Base-by-base conservation (phyloP, 2,113 vertebrate genomes). In the Semnornis frantzii region DNA sequence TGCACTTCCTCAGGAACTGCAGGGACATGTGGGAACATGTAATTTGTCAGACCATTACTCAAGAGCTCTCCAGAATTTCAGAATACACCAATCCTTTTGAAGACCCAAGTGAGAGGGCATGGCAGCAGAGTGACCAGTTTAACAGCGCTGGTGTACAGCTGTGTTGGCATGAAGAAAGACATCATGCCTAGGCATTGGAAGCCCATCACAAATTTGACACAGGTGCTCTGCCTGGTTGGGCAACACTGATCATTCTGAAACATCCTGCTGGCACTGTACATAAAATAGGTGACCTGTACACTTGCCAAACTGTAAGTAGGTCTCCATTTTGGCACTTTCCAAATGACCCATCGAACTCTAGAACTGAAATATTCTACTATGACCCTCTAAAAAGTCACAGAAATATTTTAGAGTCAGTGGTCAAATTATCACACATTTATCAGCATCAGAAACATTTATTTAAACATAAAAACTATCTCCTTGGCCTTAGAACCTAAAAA, bases 1-100 rank as follows among this genome's bases (percentile, higher is more conserved):
- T 75, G 70, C 64, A 80, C 59, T 93, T 94, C 91, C 94, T 88
- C 63, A 60, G 92, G 70, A 92, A 85, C 48, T 82, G 84, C 92
- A 94, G 72, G 81, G 64, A 79, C 82, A 69, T 89, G 18, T 59
- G 39, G 66, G 62, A 86, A 52, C 62, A 79, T 87, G 82, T 78
- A 85, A 46, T 44, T 92, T 95, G 83, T 87, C 87, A 91, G 82
- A 78, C 48, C 60, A 13, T 71, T 83, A 58, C 39, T 37, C 58
- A 66, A 92, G 83, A 75, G 20, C 44, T 87, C 96, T 89, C 88
- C 60, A 81, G 71, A 81, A 83, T 84, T 91, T 71, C 64, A 70
- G 73, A 85, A 83, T 68, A 50, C 3, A 8, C 14, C 8, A 8
- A 58, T 24, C 19, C n/a, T 86, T 59, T 31, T 69, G 10, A 1